These are phyloP conservation scores for Suncus etruscus DNA, from an alignment of 2,113 vertebrate species.

Conservation along the genomic window DNA sequence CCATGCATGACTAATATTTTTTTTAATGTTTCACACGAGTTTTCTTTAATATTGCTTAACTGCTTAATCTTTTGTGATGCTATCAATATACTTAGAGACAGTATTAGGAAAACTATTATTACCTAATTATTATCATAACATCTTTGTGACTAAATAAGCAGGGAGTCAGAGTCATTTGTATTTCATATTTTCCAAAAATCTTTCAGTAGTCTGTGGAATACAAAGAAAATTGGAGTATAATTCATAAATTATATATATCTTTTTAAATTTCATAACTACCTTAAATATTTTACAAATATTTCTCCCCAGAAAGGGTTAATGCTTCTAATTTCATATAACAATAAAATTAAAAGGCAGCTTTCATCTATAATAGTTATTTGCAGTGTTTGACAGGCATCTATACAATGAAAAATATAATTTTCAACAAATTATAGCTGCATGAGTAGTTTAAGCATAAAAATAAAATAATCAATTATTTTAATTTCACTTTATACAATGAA, in stretches of 20 bases:
- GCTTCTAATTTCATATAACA: neutral
- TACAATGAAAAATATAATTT: neutral
- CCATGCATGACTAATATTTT: neutral
- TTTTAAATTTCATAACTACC: neutral
- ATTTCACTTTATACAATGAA: slow-evolving; percentile 35
- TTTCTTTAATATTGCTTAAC: neutral
- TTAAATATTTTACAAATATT: neutral
- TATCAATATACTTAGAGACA: neutral
- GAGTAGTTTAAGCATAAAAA: slow-evolving; percentile 31
- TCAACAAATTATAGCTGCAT: neutral
- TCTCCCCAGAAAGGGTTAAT: neutral
- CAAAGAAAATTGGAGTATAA: neutral
- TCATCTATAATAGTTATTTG: neutral
- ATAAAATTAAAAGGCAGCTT: neutral
- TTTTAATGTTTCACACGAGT: neutral
- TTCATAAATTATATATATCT: neutral
- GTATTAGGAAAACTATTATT: neutral
- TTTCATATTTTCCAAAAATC: no score
- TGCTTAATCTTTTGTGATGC: neutral
- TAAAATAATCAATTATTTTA: neutral
- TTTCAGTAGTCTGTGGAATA: no score
- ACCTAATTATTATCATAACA: neutral
- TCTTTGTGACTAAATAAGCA: neutral
- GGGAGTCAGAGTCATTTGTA: no score
- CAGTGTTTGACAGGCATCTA: neutral